Conservation (phyloP, 2,888 invertebrate species). For the Protonemura montana region DNA sequence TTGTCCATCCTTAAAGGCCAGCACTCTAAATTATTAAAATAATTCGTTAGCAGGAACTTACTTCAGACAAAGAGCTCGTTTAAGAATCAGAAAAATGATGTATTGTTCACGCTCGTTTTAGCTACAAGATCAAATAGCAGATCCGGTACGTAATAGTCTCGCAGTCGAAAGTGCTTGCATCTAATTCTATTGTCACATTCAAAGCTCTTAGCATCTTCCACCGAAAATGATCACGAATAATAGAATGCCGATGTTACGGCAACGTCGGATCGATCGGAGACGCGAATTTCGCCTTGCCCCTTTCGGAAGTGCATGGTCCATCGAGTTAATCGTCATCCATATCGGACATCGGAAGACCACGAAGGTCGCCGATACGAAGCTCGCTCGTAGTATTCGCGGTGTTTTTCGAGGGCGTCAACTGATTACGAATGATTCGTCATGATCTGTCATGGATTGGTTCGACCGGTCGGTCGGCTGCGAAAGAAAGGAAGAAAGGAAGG, state of each 20-base stretch:
- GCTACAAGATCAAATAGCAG: not conserved
- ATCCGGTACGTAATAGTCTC: not conserved
- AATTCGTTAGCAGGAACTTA: not conserved
- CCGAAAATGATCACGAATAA: not conserved
- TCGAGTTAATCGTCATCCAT: not conserved
- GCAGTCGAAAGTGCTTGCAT: not conserved
- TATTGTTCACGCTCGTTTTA: not conserved
- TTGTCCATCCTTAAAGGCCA: not conserved
- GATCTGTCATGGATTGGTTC: not conserved
- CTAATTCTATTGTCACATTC: not conserved
- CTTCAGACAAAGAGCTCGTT: not conserved
- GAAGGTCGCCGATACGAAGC: not conserved
- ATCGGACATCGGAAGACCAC: not conserved
- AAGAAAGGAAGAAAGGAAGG: slow-evolving; percentile 15
- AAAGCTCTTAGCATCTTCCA: not conserved
- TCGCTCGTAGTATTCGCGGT: not conserved
- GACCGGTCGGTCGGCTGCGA: not conserved
- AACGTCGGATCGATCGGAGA: not conserved
- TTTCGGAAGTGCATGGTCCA: slow-evolving; percentile 12
- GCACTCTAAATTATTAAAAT: not conserved
- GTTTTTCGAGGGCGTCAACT: slow-evolving; percentile 19
- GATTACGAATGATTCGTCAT: slow-evolving; percentile 27
- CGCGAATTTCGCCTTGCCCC: not conserved
- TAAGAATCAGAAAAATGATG: not conserved
- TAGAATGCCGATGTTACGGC: not conserved